These are phyloP conservation scores for Albula glossodonta DNA, from an alignment of 2,113 vertebrate species.

Conservation along the genomic window DNA sequence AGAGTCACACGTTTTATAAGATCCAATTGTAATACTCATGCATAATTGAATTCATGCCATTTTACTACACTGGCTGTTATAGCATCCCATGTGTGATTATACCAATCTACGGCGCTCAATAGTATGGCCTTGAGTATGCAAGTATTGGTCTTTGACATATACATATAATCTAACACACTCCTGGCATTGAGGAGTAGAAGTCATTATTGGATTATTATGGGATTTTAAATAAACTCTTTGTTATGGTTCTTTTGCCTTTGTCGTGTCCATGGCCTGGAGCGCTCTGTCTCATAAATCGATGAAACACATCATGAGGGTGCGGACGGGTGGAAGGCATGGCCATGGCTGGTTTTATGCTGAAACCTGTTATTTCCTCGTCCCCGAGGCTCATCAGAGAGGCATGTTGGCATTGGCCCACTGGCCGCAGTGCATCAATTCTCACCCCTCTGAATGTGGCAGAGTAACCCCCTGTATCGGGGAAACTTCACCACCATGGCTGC, in stretches of 20 bases:
- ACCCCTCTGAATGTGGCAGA: background rate
- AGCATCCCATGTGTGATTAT: background rate
- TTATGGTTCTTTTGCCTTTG: background rate
- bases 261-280: background rate
- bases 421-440: background rate
- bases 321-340: background rate
- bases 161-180: background rate
- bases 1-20: background rate
- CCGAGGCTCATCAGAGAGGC: background rate
- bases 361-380: slow-evolving; percentile 3
- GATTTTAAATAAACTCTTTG: background rate
- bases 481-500: background rate
- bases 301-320: background rate
- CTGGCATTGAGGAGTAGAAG: background rate
- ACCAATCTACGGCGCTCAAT: background rate
- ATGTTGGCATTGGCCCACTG: background rate
- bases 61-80: background rate
- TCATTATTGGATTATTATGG: background rate
- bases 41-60: background rate
- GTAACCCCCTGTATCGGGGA: background rate
- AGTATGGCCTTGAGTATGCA: background rate
- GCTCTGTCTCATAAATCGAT: background rate
- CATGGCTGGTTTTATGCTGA: background rate
- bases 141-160: background rate
- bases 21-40: background rate